Evolutionary conservation across 2,888 invertebrate genomes (phyloP), one percentile per base, ranked within the genome.

Genomic region (Metopia argyrocephala): DNA sequence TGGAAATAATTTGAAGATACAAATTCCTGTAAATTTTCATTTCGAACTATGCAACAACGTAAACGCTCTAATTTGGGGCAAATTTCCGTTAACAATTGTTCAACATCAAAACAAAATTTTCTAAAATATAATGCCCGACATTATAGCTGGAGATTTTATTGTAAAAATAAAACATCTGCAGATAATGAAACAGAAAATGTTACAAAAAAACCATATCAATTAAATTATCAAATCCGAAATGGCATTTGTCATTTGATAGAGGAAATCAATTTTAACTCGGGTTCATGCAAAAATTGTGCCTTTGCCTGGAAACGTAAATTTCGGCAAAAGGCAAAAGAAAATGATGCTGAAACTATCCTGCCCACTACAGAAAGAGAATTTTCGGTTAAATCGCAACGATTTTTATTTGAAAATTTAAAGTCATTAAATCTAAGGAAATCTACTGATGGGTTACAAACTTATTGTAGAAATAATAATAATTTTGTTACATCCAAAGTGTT

Each of bases 251-350:
- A 84, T 25, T 83, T 81, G 74, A 81, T 85, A 66, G 83, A 84
- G 64, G 83, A 85, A 66, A 83, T 85, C 56, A 84, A 82, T 71
- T 84, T 85, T 31, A 61, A 70, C 31, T 75, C 71, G 21, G 31
- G 83, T 68, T 57, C 84, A 65, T 68, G 76, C 28, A 82, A 75
- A 7, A 76, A 69, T 15, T 84, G 85, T 38, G 84, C 84, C n/a
- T 84, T 85, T 68, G 79, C 83, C 27, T 85, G 86, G 86, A 85
- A 85, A 25, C 83, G 83, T n/a, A 85, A 84, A 68, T 66, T 65
- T 57, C 57, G 66, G 25, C n/a, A n/a, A n/a, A n/a, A n/a, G n/a
- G n/a, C n/a, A 45, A 74, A 73, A 23, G 69, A 64, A 27, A 38
- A 61, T 25, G 59, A 75, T 38, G 50, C 57, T 21, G 65, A 3